Percentiles rank a stretch among this genome's conserved stretches.
phyloP scores from a whole-genome alignment of 2,888 invertebrate species.

The Drosophila greeni region DNA sequence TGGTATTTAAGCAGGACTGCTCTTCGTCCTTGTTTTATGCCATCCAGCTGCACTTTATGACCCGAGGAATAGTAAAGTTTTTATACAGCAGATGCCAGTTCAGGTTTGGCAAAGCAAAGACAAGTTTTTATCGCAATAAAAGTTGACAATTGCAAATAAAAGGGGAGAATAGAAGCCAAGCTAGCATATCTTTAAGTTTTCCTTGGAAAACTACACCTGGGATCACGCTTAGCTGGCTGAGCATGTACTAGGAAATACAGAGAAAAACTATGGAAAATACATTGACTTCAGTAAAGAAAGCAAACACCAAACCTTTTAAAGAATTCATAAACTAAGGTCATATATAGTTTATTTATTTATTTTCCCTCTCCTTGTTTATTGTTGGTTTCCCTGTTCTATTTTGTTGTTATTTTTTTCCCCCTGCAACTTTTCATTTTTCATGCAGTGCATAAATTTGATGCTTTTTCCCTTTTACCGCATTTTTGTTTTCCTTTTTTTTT shows the following conservation, averaged over 20 bases:
- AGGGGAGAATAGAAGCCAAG: constrained; percentile 5
- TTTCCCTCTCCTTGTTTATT: not conserved
- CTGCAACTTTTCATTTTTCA: constrained; percentile 65
- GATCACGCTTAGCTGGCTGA: constrained; percentile 19
- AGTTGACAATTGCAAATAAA: constrained; percentile 28
- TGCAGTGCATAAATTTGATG: constrained; percentile 61
- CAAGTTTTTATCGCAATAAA: constrained; percentile 50
- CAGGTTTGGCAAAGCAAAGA: constrained; percentile 15
- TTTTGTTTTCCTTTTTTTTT: constrained; percentile 3
- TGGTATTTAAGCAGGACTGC: not conserved
- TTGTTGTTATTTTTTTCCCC: constrained; percentile 18
- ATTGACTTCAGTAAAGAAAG: not conserved
- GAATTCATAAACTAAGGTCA: not conserved
- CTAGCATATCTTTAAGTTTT: constrained; percentile 19
- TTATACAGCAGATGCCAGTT: not conserved
- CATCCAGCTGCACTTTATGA: constrained; percentile 49
- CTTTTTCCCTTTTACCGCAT: constrained; percentile 49
- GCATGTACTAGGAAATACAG: not conserved
- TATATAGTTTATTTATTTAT: not conserved
- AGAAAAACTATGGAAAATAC: not conserved
- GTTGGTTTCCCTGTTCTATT: not conserved
- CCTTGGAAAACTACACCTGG: constrained; percentile 19
- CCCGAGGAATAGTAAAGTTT: constrained; percentile 16
- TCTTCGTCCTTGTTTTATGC: constrained; percentile 15
- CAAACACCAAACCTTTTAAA: too few relatives aligned